Percentiles rank a stretch among this genome's conserved stretches.
These are phyloP conservation scores for Habroteleia sp. DNA, from an alignment of 2,888 invertebrate genomes.

Conservation along the genomic window DNA sequence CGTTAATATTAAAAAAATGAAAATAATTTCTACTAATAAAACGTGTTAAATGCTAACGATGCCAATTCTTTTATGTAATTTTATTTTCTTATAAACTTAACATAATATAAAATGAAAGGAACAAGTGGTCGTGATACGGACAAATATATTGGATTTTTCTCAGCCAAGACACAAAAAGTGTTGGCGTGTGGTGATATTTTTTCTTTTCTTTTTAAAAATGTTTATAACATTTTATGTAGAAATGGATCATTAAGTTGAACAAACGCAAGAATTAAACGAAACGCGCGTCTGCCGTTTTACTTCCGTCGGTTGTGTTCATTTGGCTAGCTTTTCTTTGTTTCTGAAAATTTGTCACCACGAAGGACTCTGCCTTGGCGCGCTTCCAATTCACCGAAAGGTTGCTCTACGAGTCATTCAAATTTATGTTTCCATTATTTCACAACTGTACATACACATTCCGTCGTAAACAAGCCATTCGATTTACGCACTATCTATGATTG, in stretches of 20 bases:
- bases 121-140: no score
- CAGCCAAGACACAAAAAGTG: no score
- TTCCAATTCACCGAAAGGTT: constrained; percentile 70
- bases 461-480: constrained; percentile 1
- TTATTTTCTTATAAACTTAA: no score
- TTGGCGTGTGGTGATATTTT: no score
- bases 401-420: constrained; percentile 68
- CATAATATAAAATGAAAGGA: no score
- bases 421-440: constrained; percentile 73
- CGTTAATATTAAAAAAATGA: no score
- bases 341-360: constrained; percentile 66
- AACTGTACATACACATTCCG: constrained; percentile 54
- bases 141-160: no score
- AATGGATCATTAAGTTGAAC: constrained; percentile 54
- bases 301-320: constrained; percentile 49
- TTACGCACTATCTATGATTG: constrained; percentile 6
- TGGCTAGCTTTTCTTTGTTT: constrained; percentile 63
- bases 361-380: constrained; percentile 70
- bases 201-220: no score
- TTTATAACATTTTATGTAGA: no score
- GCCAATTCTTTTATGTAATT: no score
- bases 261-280: constrained; percentile 58
- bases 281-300: constrained; percentile 48
- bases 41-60: no score
- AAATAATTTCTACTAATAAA: no score